Evolutionary conservation across 2,797 vertebrate genomes (phyloP).

Genomic region (Erithacus rubecula): DNA sequence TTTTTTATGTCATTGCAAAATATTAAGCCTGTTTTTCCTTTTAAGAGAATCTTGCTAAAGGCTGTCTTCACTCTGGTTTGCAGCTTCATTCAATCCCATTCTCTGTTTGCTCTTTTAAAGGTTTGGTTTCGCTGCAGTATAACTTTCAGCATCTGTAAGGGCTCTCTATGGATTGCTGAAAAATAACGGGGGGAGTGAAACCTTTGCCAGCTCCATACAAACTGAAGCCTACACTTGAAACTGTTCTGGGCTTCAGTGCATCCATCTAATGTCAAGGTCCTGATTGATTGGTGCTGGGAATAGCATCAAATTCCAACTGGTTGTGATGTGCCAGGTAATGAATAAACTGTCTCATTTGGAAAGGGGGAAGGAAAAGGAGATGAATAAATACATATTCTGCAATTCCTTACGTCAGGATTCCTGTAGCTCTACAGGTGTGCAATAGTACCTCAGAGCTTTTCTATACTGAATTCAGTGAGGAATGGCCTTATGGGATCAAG

Average conservation of each 20-base stretch:
- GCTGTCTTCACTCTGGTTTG: slow-evolving; percentile 51
- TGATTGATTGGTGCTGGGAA: slow-evolving; percentile 61
- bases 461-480: neutral
- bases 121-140: slow-evolving; percentile 48
- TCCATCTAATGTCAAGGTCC: slow-evolving; percentile 22
- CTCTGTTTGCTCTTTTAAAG: slow-evolving; percentile 53
- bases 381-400: neutral
- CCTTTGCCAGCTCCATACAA: neutral
- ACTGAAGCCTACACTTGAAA: slow-evolving; percentile 14
- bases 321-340: slow-evolving; percentile 48
- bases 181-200: neutral
- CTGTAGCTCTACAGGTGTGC: slow-evolving; percentile 7
- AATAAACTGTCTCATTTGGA: slow-evolving; percentile 34
- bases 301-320: slow-evolving; percentile 43
- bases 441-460: neutral
- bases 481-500: neutral
- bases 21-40: slow-evolving; percentile 35
- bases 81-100: slow-evolving; percentile 35
- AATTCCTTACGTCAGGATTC: neutral
- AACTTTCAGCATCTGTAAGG: slow-evolving; percentile 54
- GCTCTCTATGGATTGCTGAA: slow-evolving; percentile 37
- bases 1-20: slow-evolving; percentile 4
- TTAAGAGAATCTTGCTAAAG: slow-evolving; percentile 18
- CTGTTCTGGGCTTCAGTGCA: slow-evolving; percentile 5
- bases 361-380: neutral